These are phyloP conservation scores for Cynaeus angustus DNA, from an alignment of 2,888 invertebrate species.

Conservation along the genomic window DNA sequence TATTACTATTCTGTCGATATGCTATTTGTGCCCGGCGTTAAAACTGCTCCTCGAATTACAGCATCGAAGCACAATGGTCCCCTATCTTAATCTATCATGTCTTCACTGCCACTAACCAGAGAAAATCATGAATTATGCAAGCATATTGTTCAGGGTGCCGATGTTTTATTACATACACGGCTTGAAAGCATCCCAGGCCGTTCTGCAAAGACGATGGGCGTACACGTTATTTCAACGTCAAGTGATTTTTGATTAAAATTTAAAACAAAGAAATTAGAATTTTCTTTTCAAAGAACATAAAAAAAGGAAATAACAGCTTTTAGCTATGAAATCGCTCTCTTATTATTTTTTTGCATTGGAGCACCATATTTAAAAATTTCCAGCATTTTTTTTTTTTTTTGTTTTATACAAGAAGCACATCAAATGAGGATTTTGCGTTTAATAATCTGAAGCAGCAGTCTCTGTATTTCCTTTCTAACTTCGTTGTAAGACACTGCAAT, in stretches of 20 bases:
- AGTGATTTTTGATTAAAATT: constrained; percentile 5
- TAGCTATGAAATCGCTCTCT: too few relatives aligned
- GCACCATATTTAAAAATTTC: too few relatives aligned
- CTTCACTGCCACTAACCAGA: constrained; percentile 27
- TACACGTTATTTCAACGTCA: background rate
- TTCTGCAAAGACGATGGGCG: background rate
- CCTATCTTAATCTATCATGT: constrained; percentile 43
- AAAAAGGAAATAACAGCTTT: too few relatives aligned
- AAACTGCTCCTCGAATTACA: constrained; percentile 43
- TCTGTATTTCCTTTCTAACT: too few relatives aligned
- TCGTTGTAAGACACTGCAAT: too few relatives aligned
- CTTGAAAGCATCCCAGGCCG: constrained; percentile 15
- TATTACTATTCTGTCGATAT: constrained; percentile 45
- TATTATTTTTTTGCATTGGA: too few relatives aligned
- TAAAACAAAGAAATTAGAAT: background rate
- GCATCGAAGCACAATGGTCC: constrained; percentile 38
- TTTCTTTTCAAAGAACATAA: too few relatives aligned
- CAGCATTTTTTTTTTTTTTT: too few relatives aligned
- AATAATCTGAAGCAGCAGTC: too few relatives aligned
- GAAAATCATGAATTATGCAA: constrained; percentile 40
- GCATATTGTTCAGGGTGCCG: constrained; percentile 26
- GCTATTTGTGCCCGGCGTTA: constrained; percentile 38
- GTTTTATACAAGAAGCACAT: too few relatives aligned
- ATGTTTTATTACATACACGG: constrained; percentile 34
- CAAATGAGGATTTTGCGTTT: too few relatives aligned